Evolutionary conservation across 2,888 invertebrate species (phyloP).

Genomic region (Phaonia tiefii): DNA sequence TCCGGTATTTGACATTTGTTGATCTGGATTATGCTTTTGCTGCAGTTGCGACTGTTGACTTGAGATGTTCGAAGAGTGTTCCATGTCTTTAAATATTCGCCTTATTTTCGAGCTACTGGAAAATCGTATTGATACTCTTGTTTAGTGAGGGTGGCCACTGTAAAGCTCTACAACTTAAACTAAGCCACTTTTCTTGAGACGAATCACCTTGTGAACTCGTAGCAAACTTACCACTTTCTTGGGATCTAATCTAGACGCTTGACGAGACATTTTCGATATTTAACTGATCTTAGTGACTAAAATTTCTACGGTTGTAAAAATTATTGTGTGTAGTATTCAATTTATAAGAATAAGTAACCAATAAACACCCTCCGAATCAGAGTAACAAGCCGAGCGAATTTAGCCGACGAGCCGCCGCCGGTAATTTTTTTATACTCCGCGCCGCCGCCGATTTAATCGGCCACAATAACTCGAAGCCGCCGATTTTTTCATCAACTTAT

Average conservation of each 20-base stretch:
- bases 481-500: too few relatives aligned
- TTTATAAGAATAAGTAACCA: too few relatives aligned
- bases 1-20: constrained; percentile 49
- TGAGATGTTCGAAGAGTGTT: constrained; percentile 62
- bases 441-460: too few relatives aligned
- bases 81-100: constrained; percentile 69
- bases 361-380: too few relatives aligned
- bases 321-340: too few relatives aligned
- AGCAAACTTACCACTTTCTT: constrained; percentile 80
- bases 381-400: too few relatives aligned
- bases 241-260: constrained; percentile 78
- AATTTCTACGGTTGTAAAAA: too few relatives aligned
- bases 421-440: too few relatives aligned
- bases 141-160: constrained; percentile 77
- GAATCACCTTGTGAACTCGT: constrained; percentile 36
- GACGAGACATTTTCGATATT: constrained; percentile 77
- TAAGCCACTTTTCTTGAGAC: constrained; percentile 53
- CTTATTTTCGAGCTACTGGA: constrained; percentile 76
- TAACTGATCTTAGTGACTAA: too few relatives aligned
- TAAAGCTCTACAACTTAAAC: constrained; percentile 63
- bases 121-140: constrained; percentile 77
- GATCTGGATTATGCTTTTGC: constrained; percentile 64
- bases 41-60: constrained; percentile 55
- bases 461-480: too few relatives aligned
- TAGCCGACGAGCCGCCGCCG: too few relatives aligned